Base-by-base conservation (phyloP, 2,797 vertebrate genomes). In the Myotis daubentonii region DNA sequence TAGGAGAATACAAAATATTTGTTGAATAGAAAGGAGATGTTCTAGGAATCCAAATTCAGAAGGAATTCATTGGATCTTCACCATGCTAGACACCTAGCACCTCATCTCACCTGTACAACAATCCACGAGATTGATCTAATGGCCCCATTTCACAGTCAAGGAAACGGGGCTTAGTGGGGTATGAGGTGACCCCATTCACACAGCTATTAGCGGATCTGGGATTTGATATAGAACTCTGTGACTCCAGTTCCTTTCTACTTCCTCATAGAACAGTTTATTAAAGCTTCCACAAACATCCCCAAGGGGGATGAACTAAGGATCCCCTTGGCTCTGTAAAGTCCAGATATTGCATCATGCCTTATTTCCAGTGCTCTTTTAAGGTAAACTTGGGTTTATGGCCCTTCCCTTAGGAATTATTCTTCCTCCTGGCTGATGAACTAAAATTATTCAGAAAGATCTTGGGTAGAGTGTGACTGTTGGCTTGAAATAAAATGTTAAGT, bases 401-500 rank as follows among this genome's bases (percentile, higher is more conserved):
- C 38, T 93, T 87, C 22, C 62, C 22, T 79, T 30, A 85, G 76
- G 19, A 93, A 74, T 87, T 70, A 85, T n/a, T 90, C 72, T 87
- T 95, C 66, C 23, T 87, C 93, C 57, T 80, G 68, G 51, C 23
- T 85, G 57, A 91, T 85, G 47, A 94, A 93, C 68, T 88, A 82
- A 82, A 93, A 94, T 80, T 66, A 91, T 83, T 87, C 68, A 71
- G 87, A 89, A 44, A 88, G 79, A 66, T 78, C 25, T 92, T 78
- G 19, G 13, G 36, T 94, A 85, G 75, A 88, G 53, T 82, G 8
- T 93, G 62, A 74, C 55, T 88, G 15, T 23, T 85, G 84, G 68
- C 87, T 66, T 28, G 28, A 78, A 93, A 65, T 36, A 79, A 10
- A 49, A 38, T 16, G 36, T 65, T 79, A 81, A 91, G 62, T 87